Percentiles rank a stretch among this genome's conserved stretches.
Evolutionary conservation across 2,113 vertebrate species (phyloP).

Genomic region (Nothobranchius kuhntae): DNA sequence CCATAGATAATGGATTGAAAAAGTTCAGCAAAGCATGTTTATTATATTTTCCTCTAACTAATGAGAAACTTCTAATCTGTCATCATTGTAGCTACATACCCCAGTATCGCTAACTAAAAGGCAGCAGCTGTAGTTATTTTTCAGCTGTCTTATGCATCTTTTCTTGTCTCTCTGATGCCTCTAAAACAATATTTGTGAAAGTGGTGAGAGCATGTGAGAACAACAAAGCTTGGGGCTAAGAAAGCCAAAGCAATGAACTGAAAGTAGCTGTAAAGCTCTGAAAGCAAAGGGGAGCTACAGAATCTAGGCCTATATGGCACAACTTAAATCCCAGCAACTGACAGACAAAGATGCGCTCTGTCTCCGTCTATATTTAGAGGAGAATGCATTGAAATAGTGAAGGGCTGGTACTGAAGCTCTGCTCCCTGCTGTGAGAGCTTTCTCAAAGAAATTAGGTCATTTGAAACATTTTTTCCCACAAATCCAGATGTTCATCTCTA

Average conservation of each 20-base stretch:
- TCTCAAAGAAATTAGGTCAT: conserved; percentile 1
- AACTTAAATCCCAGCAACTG: not conserved
- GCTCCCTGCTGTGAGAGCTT: not conserved
- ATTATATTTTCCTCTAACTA: not conserved
- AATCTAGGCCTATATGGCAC: not conserved
- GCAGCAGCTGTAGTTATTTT: not conserved
- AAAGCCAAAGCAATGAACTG: not conserved
- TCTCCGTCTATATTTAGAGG: conserved; percentile 5
- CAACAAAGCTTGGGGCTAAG: not conserved
- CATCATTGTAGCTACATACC: not conserved
- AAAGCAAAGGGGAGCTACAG: not conserved
- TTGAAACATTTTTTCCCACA: not conserved
- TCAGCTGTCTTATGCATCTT: not conserved
- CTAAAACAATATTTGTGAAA: not conserved
- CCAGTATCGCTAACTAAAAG: not conserved
- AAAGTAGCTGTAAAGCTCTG: not conserved
- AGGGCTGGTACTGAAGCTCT: not conserved
- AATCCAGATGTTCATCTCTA: not conserved
- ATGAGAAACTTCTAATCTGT: not conserved
- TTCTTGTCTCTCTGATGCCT: not conserved
- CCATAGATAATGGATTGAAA: too few species aligned
- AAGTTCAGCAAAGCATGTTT: not conserved
- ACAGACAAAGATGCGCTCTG: not conserved
- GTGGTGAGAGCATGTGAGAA: not conserved
- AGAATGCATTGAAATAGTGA: not conserved